Evolutionary conservation across 2,113 vertebrate genomes (phyloP).

Genomic region (Eurypyga helias): DNA sequence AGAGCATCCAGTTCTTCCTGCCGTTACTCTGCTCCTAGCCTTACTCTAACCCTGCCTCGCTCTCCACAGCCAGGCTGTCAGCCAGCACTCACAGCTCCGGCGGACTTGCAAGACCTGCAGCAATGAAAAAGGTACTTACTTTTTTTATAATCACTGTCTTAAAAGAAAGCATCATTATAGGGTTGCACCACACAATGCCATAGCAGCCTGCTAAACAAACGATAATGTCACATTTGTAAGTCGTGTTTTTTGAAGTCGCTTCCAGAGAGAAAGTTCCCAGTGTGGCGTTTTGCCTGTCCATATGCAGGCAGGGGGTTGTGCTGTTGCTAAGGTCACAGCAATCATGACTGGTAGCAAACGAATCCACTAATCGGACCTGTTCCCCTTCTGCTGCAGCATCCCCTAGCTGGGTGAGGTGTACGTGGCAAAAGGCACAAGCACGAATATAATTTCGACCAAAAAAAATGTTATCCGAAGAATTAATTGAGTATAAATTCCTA

Average conservation of each 20-base stretch:
- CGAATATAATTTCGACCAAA: neutral
- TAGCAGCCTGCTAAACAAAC: neutral
- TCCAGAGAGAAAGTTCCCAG: neutral
- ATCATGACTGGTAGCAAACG: neutral
- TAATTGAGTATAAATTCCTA: slow-evolving; percentile 60
- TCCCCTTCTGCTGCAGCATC: neutral
- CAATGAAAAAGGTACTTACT: neutral
- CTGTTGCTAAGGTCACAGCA: neutral
- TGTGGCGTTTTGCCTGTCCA: neutral
- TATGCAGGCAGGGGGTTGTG: neutral
- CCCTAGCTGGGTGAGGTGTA: neutral
- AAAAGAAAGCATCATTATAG: neutral
- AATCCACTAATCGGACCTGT: neutral
- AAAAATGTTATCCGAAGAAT: neutral
- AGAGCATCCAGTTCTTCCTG: neutral
- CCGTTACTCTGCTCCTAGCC: neutral
- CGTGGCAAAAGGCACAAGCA: neutral
- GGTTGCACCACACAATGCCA: neutral
- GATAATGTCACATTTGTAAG: neutral
- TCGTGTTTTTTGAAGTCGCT: neutral
- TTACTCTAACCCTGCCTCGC: neutral
- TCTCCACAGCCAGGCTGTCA: neutral
- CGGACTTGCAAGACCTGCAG: neutral
- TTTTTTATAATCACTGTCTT: neutral
- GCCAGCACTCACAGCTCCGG: neutral